Conservation (phyloP, 2,113 vertebrate genomes). For the Anas platyrhynchos region DNA sequence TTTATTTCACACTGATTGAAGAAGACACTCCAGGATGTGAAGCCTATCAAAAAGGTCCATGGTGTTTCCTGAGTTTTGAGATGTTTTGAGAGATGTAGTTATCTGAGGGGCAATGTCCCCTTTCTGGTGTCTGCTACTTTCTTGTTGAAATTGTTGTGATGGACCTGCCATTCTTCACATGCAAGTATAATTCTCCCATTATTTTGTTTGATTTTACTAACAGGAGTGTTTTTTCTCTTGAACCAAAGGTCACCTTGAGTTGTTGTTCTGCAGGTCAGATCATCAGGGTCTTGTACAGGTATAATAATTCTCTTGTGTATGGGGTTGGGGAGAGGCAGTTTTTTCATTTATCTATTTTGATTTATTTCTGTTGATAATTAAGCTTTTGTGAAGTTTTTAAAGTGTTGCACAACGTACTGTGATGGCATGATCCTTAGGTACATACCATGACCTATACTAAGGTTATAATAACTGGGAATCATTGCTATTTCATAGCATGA, state of each 20-base stretch:
- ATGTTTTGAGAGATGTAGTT: neutral
- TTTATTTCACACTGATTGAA: fast-evolving
- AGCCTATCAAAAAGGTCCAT: neutral
- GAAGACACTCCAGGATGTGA: neutral
- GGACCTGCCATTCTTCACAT: neutral
- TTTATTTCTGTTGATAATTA: neutral
- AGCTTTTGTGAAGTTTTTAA: neutral
- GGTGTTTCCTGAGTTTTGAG: neutral
- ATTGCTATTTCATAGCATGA: neutral
- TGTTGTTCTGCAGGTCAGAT: neutral
- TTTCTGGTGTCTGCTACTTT: neutral
- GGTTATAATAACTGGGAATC: neutral
- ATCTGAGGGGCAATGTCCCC: fast-evolving
- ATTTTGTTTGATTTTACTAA: neutral
- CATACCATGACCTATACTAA: neutral
- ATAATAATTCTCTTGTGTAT: fast-evolving
- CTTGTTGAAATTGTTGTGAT: neutral
- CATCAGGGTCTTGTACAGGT: fast-evolving
- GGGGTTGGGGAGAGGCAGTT: neutral
- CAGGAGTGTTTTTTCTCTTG: neutral
- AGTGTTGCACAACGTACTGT: neutral
- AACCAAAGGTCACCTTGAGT: neutral
- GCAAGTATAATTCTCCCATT: neutral
- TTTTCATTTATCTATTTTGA: neutral
- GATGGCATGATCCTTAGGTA: fast-evolving